phyloP scores from a whole-genome alignment of 2,888 invertebrate genomes.

The Helleia helle region DNA sequence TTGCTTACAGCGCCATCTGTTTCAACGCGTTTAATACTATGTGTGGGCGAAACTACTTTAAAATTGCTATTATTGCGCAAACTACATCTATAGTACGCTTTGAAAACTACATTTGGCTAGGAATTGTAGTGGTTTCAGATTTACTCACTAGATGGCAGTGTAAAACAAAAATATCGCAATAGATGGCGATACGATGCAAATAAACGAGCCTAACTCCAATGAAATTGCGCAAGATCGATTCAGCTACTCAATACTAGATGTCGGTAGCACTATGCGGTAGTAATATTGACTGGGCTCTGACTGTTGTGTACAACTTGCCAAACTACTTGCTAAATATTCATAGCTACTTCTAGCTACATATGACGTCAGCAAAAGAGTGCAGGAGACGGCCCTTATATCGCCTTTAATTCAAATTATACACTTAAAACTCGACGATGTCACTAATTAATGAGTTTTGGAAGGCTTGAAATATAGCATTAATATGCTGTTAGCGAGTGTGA shows the following conservation, averaged over 20 bases:
- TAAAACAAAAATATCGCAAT: neutral
- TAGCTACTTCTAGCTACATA: conserved; percentile 22
- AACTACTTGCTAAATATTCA: conserved; percentile 21
- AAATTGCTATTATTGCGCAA: no score
- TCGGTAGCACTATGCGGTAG: conserved; percentile 31
- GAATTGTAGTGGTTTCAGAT: neutral
- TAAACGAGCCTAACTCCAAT: neutral
- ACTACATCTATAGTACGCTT: no score
- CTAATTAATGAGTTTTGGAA: neutral
- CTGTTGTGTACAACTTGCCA: conserved; percentile 23
- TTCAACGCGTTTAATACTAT: no score
- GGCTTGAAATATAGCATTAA: neutral
- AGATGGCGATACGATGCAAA: neutral
- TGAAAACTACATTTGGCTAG: no score
- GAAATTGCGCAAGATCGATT: conserved; percentile 10
- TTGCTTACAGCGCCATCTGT: no score
- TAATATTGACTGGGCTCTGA: conserved; percentile 30
- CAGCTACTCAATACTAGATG: conserved; percentile 26
- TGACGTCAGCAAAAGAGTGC: conserved; percentile 24
- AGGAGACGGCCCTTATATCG: neutral
- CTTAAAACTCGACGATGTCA: neutral
- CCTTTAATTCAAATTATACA: neutral
- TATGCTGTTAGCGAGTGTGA: no score
- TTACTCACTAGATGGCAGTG: neutral
- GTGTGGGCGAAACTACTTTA: no score